Evolutionary conservation across 1,140 invertebrate species (phyloP), one percentile per base, ranked within the genome.

Genomic region (Ctenoplectra terminalis): DNA sequence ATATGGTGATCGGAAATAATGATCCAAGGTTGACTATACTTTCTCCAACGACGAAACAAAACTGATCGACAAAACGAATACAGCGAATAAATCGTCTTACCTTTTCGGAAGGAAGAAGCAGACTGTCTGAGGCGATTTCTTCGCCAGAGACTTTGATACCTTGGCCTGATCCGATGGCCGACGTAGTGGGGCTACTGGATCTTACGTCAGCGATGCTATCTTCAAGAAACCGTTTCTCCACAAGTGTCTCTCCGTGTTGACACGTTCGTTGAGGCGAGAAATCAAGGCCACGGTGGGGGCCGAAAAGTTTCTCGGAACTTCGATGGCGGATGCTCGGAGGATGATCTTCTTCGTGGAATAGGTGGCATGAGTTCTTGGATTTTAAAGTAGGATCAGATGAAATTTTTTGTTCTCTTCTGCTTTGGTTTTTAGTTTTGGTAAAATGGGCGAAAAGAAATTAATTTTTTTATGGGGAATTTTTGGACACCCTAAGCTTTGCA

Each of bases 101-200:
- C 91, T 91, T 83, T 73, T 73, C 60, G 82, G 71, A 83, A 60
- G 85, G 87, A 87, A 83, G 83, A 88, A 86, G 61, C 83, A 64
- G 69, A 92, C 90, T 92, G 89, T 80, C 79, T 71, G 85, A 74
- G 37, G 8, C 76, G 78, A 82, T 69, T 81, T 75, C 76, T 81
- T 84, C 72, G 64, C 17, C 76, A 70, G 81, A 60, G 87, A 91
- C 88, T 92, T 90, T 90, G 86, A 90, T 89, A 86, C 85, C 72
- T 89, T 84, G 83, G 74, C 78, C 71, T 61, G 67, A 81, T 82
- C 76, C 64, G 23, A 61, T 20, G 48, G 8, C 61, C 0, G 17
- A 13, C 11, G 81, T 85, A 81, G 89, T 90, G 89, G 90, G 89
- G 85, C 26, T 29, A 7, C 40, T 48, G 54, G 63, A 75, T 75